phyloP scores from a whole-genome alignment of 2,888 invertebrate genomes.

The Idaea biselata region DNA sequence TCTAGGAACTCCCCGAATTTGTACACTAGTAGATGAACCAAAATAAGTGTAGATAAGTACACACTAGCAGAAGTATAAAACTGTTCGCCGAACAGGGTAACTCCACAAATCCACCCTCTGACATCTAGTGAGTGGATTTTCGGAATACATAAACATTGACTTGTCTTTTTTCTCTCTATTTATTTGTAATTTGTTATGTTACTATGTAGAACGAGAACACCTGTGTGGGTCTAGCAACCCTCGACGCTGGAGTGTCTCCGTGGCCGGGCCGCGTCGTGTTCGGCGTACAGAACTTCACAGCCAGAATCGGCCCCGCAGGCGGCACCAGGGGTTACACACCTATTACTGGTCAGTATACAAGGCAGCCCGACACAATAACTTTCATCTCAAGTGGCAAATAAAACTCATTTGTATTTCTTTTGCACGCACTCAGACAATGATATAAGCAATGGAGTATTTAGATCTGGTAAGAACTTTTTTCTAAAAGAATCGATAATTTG shows the following conservation, averaged over 20 bases:
- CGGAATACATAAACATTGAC: too few relatives aligned
- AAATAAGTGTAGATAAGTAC: too few relatives aligned
- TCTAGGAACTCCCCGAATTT: too few relatives aligned
- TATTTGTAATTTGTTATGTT: not conserved
- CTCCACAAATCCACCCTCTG: too few relatives aligned
- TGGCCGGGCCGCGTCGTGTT: slow-evolving; percentile 86
- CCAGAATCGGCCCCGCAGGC: slow-evolving; percentile 91
- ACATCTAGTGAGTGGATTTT: too few relatives aligned
- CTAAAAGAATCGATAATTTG: not conserved
- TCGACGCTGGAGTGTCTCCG: slow-evolving; percentile 79
- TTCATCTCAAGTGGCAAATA: not conserved
- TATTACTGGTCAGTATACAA: slow-evolving; percentile 82
- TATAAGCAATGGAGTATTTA: slow-evolving; percentile 57
- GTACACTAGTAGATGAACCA: too few relatives aligned
- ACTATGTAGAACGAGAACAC: slow-evolving; percentile 83
- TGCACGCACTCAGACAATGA: slow-evolving; percentile 66
- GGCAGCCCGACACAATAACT: not conserved
- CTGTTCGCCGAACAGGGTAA: too few relatives aligned
- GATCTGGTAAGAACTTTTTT: slow-evolving; percentile 45
- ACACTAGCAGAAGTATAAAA: too few relatives aligned
- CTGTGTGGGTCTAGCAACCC: slow-evolving; percentile 85
- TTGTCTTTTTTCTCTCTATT: too few relatives aligned
- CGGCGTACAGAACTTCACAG: slow-evolving; percentile 84
- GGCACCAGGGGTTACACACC: slow-evolving; percentile 89
- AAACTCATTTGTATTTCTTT: not conserved